Evolutionary conservation across 30 jellyfish, hydroid and myxozoan species (phyloP).

Genomic region (Aurelia aurita complex sp. Pacific): DNA sequence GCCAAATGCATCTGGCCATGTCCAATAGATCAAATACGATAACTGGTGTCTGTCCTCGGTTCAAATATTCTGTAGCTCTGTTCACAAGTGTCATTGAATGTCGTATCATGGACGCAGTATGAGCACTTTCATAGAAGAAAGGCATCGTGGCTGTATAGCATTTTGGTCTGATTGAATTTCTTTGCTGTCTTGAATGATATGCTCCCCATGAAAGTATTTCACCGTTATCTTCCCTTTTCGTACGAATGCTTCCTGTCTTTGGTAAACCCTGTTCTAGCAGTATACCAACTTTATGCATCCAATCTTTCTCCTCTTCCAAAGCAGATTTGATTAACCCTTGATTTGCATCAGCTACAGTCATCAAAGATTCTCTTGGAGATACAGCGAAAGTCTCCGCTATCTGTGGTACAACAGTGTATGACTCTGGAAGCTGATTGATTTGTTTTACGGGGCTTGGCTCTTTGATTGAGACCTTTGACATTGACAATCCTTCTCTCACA

Average conservation of each 20-base stretch:
- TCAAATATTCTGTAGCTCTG: slow-evolving; percentile 15
- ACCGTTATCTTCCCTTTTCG: not conserved
- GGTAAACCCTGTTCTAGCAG: no score
- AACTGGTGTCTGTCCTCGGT: slow-evolving; percentile 55
- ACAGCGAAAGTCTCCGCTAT: not conserved
- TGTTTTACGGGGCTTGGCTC: no score
- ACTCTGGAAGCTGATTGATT: no score
- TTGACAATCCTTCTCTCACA: no score
- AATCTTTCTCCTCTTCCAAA: no score
- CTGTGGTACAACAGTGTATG: no score
- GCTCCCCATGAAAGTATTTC: slow-evolving; percentile 34
- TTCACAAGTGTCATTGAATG: slow-evolving; percentile 21
- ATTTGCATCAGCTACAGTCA: not conserved
- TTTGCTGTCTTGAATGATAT: slow-evolving; percentile 10
- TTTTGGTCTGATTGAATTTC: no score
- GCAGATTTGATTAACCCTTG: no score
- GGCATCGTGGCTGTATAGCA: not conserved
- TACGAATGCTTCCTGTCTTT: no score
- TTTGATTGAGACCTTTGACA: no score
- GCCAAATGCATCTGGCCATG: not conserved
- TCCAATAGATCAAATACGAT: slow-evolving; percentile 21
- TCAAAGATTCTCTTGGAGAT: no score
- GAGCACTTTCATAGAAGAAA: slow-evolving; percentile 6
- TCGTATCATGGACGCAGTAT: slow-evolving; percentile 11
- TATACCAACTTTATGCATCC: no score